phyloP scores from a whole-genome alignment of 2,113 vertebrate species.

The Telmatochromis brichardi region DNA sequence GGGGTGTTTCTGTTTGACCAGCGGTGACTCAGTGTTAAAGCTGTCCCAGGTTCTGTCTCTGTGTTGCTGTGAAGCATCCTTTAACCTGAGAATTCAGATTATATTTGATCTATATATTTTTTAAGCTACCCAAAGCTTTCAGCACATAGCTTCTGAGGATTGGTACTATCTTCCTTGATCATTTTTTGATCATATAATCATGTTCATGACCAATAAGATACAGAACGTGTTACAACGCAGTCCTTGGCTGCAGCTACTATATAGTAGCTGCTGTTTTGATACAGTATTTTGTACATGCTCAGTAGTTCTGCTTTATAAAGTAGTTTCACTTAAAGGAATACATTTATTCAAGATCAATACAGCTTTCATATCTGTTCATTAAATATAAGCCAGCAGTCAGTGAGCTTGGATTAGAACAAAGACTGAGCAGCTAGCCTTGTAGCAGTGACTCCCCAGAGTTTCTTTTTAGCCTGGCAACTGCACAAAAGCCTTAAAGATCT shows the following conservation, averaged over 20 bases:
- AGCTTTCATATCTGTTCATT: neutral
- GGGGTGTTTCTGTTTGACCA: neutral
- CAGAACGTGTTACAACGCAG: neutral
- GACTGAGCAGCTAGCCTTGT: neutral
- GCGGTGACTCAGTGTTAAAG: neutral
- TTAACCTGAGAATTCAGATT: neutral
- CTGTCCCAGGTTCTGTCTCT: neutral
- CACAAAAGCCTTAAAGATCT: neutral
- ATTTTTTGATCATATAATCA: neutral
- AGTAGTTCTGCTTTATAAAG: neutral
- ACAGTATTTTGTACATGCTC: neutral
- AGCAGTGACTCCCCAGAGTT: neutral
- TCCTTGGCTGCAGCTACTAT: neutral
- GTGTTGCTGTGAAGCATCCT: neutral
- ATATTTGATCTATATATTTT: neutral
- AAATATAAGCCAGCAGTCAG: neutral
- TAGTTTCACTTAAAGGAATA: neutral
- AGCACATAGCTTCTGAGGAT: neutral
- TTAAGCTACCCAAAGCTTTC: neutral
- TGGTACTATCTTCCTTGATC: neutral
- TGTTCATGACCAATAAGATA: neutral
- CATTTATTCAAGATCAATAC: neutral
- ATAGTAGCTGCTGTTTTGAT: neutral
- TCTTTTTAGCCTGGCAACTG: neutral
- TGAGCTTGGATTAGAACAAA: neutral